Conservation (phyloP, 2,888 invertebrate genomes). For the Flexamia atlantica region DNA sequence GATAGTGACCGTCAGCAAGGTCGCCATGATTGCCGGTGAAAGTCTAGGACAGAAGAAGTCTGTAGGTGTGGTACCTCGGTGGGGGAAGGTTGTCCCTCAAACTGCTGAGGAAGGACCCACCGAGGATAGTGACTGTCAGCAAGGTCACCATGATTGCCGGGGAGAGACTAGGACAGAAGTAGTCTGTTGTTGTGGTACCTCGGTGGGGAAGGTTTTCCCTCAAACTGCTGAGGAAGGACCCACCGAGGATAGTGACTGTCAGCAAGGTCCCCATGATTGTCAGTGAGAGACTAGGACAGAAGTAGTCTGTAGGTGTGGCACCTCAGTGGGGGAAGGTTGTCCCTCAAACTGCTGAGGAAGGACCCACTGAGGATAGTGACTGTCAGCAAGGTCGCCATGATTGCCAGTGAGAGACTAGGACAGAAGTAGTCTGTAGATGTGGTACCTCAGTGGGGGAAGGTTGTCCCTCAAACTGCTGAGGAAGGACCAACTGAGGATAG, state of each 20-base stretch:
- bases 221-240: constrained; percentile 90
- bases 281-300: too few species aligned
- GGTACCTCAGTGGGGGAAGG: constrained; percentile 88
- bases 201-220: constrained; percentile 91
- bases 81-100: constrained; percentile 91
- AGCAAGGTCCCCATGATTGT: constrained; percentile 96
- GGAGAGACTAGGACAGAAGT: too few species aligned
- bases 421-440: too few species aligned
- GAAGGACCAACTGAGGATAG: constrained; percentile 89
- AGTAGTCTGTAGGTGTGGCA: too few species aligned
- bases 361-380: too few species aligned
- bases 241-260: constrained; percentile 83
- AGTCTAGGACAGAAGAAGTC: too few species aligned
- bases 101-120: constrained; percentile 90
- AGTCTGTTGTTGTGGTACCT: constrained; percentile 93
- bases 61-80: constrained; percentile 90
- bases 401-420: too few species aligned
- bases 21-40: too few species aligned
- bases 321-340: too few species aligned
- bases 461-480: constrained; percentile 90
- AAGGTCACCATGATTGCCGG: constrained; percentile 97
- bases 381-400: too few species aligned
- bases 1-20: too few species aligned
- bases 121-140: constrained; percentile 82
- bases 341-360: too few species aligned